Percentiles rank a stretch among this genome's conserved stretches.
Conservation (phyloP, 1,140 invertebrate species). For the Hormaphis cornu region DNA sequence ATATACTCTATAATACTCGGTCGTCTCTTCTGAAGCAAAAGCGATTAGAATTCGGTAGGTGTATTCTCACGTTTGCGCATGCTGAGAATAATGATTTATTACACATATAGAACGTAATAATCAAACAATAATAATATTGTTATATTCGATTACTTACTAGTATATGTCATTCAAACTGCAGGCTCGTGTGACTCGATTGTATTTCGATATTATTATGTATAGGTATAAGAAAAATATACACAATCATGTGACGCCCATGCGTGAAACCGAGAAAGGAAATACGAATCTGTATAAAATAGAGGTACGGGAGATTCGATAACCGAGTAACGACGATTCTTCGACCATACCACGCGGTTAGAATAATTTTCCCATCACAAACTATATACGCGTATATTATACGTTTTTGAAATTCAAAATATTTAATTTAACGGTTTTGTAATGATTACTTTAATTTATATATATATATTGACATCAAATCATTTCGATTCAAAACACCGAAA, state of each 20-base stretch:
- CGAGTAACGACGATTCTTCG: not conserved
- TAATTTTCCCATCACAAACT: not conserved
- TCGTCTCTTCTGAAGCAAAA: too few relatives aligned
- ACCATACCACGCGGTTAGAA: slow-evolving; percentile 1
- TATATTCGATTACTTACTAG: not conserved
- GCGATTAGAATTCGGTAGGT: too few relatives aligned
- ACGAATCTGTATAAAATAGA: not conserved
- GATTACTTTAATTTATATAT: too few relatives aligned
- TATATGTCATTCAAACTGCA: not conserved
- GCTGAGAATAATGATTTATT: too few relatives aligned
- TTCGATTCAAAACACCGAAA: too few relatives aligned
- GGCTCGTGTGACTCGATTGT: slow-evolving; percentile 3
- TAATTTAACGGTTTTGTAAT: too few relatives aligned
- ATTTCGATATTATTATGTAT: slow-evolving; percentile 11
- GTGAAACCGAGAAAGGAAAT: slow-evolving; percentile 18
- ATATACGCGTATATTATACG: not conserved
- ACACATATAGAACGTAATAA: too few relatives aligned
- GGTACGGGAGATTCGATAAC: too few relatives aligned
- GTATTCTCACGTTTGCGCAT: too few relatives aligned
- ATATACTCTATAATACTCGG: too few relatives aligned
- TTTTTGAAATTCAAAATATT: not conserved
- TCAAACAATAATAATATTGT: slow-evolving; percentile 2
- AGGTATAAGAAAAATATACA: not conserved
- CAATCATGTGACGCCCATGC: not conserved
- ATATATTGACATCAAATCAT: too few relatives aligned